Evolutionary conservation across 2,113 vertebrate genomes (phyloP).

Genomic region (Ivindomyrus marchei): DNA sequence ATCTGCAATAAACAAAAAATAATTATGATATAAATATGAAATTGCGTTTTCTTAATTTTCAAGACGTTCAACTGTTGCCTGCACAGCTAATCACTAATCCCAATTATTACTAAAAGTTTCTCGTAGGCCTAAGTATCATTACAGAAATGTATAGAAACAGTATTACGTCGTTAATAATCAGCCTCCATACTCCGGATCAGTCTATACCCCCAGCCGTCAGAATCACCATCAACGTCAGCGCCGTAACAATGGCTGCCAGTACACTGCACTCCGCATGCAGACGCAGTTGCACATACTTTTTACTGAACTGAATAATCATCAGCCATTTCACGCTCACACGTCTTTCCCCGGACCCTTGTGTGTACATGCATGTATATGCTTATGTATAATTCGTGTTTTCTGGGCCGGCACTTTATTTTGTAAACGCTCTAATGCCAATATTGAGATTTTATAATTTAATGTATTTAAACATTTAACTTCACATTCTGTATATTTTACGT

Average conservation of each 20-base stretch:
- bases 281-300: background rate
- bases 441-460: background rate
- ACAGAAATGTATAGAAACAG: background rate
- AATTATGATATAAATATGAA: background rate
- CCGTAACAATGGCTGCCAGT: background rate
- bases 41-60: background rate
- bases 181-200: background rate
- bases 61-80: background rate
- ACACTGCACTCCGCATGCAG: background rate
- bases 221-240: background rate
- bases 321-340: background rate
- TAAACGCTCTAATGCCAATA: background rate
- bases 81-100: background rate
- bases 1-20: background rate
- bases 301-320: background rate
- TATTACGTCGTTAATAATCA: background rate
- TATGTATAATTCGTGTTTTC: background rate
- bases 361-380: background rate
- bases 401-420: background rate
- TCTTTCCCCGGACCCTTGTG: background rate
- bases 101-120: background rate
- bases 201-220: background rate
- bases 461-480: background rate
- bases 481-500: background rate
- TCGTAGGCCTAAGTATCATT: background rate